Percentiles rank a stretch among this genome's conserved stretches.
Evolutionary conservation across 1,140 invertebrate species (phyloP).

Genomic region (Physella acuta): DNA sequence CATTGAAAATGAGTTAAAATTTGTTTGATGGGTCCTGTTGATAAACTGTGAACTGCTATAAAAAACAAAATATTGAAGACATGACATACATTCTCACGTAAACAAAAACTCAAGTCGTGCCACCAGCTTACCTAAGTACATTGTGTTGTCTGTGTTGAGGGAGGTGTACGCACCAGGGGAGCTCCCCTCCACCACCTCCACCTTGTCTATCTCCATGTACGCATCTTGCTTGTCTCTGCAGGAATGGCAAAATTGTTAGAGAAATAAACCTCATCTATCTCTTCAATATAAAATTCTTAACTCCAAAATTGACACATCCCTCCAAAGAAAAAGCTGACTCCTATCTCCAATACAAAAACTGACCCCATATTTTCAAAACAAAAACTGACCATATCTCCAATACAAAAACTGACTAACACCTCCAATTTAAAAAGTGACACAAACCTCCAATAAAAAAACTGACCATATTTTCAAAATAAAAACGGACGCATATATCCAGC

Average conservation of each 20-base stretch:
- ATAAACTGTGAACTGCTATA: background rate
- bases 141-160: slow-evolving; percentile 79
- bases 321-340: background rate
- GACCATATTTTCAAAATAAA: no score
- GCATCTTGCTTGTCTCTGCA: slow-evolving; percentile 82
- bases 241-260: slow-evolving; percentile 20
- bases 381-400: background rate
- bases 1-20: background rate
- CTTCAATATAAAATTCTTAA: background rate
- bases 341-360: no score
- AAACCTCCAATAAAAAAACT: no score
- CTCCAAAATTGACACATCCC: background rate
- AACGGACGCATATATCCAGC: no score
- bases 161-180: slow-evolving; percentile 82
- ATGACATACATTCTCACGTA: background rate
- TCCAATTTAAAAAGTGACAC: background rate
- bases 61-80: background rate
- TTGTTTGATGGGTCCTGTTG: background rate
- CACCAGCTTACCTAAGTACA: slow-evolving; percentile 76
- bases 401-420: background rate
- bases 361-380: no score
- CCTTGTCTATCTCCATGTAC: slow-evolving; percentile 81
- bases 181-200: slow-evolving; percentile 73
- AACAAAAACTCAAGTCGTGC: background rate
- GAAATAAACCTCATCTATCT: background rate